phyloP scores from a whole-genome alignment of 2,113 vertebrate genomes.

The Chroicocephalus ridibundus region DNA sequence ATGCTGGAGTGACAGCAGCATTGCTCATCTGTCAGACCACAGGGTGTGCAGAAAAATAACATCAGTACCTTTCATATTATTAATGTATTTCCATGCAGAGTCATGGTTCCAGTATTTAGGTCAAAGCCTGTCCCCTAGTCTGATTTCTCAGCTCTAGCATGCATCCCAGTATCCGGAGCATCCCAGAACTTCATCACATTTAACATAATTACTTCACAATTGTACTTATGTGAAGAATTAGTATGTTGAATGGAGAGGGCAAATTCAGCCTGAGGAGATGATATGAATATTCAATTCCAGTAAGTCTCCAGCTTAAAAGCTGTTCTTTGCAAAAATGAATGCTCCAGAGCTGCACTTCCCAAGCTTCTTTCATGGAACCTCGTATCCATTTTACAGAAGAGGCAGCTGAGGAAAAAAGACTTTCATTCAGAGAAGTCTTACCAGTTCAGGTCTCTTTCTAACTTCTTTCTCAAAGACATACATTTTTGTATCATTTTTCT shows the following conservation, averaged over 20 bases:
- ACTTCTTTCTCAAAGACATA: neutral
- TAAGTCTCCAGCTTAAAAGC: neutral
- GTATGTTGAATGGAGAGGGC: neutral
- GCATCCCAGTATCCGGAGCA: neutral
- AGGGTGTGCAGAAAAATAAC: neutral
- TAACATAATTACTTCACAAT: neutral
- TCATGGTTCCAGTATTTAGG: neutral
- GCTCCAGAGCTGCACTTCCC: neutral
- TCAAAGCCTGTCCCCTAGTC: neutral
- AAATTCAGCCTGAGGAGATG: neutral
- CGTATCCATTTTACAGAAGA: neutral
- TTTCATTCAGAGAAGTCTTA: neutral
- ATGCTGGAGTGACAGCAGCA: neutral
- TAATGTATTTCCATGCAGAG: neutral
- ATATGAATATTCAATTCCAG: neutral
- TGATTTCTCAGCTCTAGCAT: neutral
- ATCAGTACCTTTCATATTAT: neutral
- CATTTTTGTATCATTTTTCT: neutral
- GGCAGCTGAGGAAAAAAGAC: neutral
- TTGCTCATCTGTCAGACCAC: neutral
- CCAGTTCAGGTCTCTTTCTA: neutral
- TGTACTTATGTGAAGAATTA: neutral
- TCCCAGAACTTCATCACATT: neutral
- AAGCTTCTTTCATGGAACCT: neutral
- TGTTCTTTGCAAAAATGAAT: neutral